A percentile compares a stretch with the other conserved stretches of the same genome.
Evolutionary conservation across 2,113 vertebrate species (phyloP).

Genomic region (Epinephelus cyanopodus): DNA sequence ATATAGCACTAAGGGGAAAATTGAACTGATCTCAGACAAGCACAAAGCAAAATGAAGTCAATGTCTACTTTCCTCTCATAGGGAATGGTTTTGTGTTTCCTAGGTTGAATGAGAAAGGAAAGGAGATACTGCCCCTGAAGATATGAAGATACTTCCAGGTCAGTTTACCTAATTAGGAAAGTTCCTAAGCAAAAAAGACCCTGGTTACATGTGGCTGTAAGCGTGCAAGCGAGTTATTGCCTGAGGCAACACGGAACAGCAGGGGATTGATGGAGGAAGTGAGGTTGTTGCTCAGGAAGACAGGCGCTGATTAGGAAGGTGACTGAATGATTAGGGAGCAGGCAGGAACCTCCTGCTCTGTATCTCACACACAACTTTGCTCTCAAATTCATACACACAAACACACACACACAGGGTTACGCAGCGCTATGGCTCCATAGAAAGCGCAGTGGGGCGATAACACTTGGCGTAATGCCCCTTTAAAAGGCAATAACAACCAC

Average conservation of each 20-base stretch:
- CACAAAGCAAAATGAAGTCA: not conserved
- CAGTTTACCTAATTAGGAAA: slow-evolving; percentile 13
- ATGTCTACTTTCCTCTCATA: not conserved
- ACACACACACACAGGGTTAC: slow-evolving; percentile 14
- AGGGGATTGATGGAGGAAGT: slow-evolving; percentile 15
- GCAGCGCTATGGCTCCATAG: slow-evolving; percentile 50
- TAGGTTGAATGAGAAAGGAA: not conserved
- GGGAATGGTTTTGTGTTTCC: not conserved
- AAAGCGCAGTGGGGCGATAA: slow-evolving; percentile 64
- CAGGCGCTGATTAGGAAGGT: slow-evolving; percentile 3
- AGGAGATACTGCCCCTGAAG: not conserved
- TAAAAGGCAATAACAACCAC: slow-evolving; percentile 68
- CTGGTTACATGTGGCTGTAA: not conserved
- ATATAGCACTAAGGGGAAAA: too few relatives aligned
- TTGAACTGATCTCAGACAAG: too few relatives aligned
- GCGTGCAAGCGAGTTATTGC: not conserved
- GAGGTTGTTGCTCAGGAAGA: slow-evolving; percentile 14
- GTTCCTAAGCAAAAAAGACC: slow-evolving; percentile 3
- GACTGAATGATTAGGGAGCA: slow-evolving; percentile 3
- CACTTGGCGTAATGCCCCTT: slow-evolving; percentile 70
- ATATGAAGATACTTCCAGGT: not conserved
- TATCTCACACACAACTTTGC: slow-evolving; percentile 3
- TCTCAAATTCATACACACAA: slow-evolving; percentile 12
- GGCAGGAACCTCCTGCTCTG: slow-evolving; percentile 14
- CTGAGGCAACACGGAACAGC: not conserved